Evolutionary conservation across 2,113 vertebrate species (phyloP).

Genomic region (Sebastes schlegelii): DNA sequence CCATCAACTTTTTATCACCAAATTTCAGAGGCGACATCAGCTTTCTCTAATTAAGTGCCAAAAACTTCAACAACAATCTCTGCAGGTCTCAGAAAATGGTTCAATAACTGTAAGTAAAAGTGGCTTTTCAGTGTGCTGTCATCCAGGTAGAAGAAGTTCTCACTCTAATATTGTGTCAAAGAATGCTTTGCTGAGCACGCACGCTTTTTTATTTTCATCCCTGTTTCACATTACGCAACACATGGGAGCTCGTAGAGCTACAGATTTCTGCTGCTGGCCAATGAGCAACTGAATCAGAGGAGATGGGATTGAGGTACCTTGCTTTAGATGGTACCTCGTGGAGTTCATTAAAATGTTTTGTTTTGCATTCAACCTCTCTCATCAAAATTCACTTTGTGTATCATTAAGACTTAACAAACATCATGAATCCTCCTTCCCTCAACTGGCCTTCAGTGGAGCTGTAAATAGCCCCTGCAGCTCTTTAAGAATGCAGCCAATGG

Average conservation of each 20-base stretch:
- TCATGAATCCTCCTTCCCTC: not conserved
- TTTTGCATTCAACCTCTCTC: slow-evolving; percentile 1
- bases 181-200: slow-evolving; percentile 6
- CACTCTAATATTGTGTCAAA: slow-evolving; percentile 4
- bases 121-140: slow-evolving; percentile 16
- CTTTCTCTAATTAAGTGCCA: slow-evolving; percentile 64
- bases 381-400: slow-evolving; percentile 10
- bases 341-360: slow-evolving; percentile 23
- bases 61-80: slow-evolving; percentile 40
- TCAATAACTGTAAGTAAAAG: slow-evolving; percentile 28
- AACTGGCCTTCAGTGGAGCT: not conserved
- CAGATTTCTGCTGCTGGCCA: not conserved
- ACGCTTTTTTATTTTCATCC: not conserved
- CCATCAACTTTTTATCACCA: slow-evolving; percentile 54
- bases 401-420: slow-evolving; percentile 1
- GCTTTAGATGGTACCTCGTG: not conserved
- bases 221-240: slow-evolving; percentile 3
- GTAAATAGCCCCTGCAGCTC: not conserved
- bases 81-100: slow-evolving; percentile 32
- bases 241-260: not conserved
- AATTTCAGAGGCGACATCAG: slow-evolving; percentile 42
- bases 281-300: not conserved
- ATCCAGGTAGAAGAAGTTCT: slow-evolving; percentile 6
- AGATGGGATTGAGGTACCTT: not conserved
- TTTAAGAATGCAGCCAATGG: not conserved